Evolutionary conservation across 1,140 invertebrate genomes (phyloP).

Genomic region (Heliconius melpomene): DNA sequence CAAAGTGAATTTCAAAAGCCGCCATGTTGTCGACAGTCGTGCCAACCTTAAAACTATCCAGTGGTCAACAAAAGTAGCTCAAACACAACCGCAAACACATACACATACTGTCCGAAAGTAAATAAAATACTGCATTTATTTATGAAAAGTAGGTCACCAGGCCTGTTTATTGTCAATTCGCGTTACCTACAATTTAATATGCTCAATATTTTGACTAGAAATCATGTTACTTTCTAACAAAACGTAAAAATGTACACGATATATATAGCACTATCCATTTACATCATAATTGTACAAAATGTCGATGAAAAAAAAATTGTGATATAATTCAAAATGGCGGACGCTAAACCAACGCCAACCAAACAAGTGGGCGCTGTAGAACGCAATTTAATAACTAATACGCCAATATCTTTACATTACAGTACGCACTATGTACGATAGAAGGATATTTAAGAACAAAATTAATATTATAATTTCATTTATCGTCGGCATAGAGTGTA

Average conservation of each 20-base stretch:
- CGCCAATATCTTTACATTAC: slow-evolving; percentile 19
- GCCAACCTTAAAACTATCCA: slow-evolving; percentile 35
- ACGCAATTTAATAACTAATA: background rate
- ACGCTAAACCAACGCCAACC: background rate
- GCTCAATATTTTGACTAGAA: slow-evolving; percentile 81
- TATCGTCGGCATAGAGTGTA: background rate
- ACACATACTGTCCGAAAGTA: slow-evolving; percentile 48
- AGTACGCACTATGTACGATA: slow-evolving; percentile 32
- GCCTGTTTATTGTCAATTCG: slow-evolving; percentile 76
- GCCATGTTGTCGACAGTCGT: slow-evolving; percentile 12
- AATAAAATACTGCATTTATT: slow-evolving; percentile 73
- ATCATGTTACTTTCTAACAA: slow-evolving; percentile 79
- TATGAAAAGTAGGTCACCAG: slow-evolving; percentile 60
- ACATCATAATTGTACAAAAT: slow-evolving; percentile 74
- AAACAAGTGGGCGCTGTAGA: background rate
- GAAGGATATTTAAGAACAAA: slow-evolving; percentile 18
- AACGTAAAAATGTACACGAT: slow-evolving; percentile 75
- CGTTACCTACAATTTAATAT: slow-evolving; percentile 78
- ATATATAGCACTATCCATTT: slow-evolving; percentile 68
- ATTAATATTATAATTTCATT: slow-evolving; percentile 11
- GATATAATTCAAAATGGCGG: slow-evolving; percentile 35
- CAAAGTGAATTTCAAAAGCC: background rate
- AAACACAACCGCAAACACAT: slow-evolving; percentile 44
- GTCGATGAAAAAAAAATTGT: slow-evolving; percentile 62
- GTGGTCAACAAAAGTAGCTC: slow-evolving; percentile 39